Base-by-base conservation (phyloP, 1,140 invertebrate species). In the Glomeris maerens region DNA sequence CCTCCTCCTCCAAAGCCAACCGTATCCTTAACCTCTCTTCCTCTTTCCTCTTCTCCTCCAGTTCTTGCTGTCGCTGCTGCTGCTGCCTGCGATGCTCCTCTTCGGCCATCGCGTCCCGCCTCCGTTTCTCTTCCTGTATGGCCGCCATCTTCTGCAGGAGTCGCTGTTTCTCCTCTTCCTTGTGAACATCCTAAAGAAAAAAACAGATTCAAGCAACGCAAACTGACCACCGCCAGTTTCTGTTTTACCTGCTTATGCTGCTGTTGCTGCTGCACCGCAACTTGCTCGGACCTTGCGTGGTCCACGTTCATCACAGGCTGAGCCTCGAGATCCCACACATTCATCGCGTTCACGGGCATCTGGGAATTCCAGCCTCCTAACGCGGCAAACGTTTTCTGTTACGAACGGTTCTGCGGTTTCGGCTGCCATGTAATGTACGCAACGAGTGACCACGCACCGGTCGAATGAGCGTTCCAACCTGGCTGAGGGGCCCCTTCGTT, bases 251-350 rank as follows among this genome's bases (percentile, higher is more conserved):
- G 55, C 29, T 49, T 52, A 45, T 62, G 53, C 47, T 61, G 59
- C 38, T 66, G 59, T 41, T 58, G 56, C 49, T 60, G 55, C 31
- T 58, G 48, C 27, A 54, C 31, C 27, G 13, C 23, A 13, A 29
- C 23, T 47, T n/a, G n/a, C n/a, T n/a, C n/a, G n/a, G n/a, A n/a
- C n/a, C n/a, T n/a, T n/a, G n/a, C n/a, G n/a, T n/a, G n/a, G n/a
- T n/a, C n/a, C n/a, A n/a, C n/a, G n/a, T n/a, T n/a, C n/a, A n/a
- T n/a, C n/a, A n/a, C n/a, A n/a, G n/a, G n/a, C n/a, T n/a, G n/a
- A n/a, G n/a, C n/a, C n/a, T n/a, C n/a, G n/a, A n/a, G n/a, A n/a
- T n/a, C n/a, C n/a, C n/a, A n/a, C n/a, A n/a, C n/a, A n/a, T n/a
- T n/a, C n/a, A n/a, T n/a, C n/a, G n/a, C n/a, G n/a, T n/a, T n/a